A percentile compares a stretch with the other conserved stretches of the same genome.
Conservation (phyloP, 1,140 invertebrate species). For the Sitobion miscanthi region DNA sequence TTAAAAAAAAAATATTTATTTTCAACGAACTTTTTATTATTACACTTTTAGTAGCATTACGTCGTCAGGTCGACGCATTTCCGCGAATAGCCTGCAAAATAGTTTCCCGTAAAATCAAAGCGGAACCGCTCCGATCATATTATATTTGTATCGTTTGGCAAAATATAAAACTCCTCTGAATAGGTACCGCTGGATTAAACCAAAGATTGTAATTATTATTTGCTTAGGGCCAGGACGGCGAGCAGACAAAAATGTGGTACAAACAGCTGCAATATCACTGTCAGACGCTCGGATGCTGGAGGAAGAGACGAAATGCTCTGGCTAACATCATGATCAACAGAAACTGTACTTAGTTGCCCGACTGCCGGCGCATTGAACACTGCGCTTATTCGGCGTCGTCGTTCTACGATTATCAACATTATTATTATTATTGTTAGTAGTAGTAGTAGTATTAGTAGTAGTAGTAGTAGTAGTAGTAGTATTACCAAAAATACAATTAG, state of each 20-base stretch:
- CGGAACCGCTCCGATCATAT: neutral
- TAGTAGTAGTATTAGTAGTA: neutral
- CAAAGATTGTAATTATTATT: neutral
- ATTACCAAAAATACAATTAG: constrained; percentile 36
- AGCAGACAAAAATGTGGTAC: constrained; percentile 86
- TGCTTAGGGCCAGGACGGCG: constrained; percentile 84
- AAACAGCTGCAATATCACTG: constrained; percentile 87
- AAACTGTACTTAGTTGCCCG: constrained; percentile 60
- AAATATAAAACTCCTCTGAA: neutral
- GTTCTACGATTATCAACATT: neutral
- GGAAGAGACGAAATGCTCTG: constrained; percentile 86
- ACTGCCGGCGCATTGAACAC: too few relatives aligned
- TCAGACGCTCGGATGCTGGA: constrained; percentile 88
- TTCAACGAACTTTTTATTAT: too few relatives aligned
- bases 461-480: neutral
- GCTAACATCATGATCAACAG: constrained; percentile 96
- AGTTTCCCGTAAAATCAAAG: neutral
- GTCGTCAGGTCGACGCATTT: too few relatives aligned
- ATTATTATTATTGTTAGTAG: neutral
- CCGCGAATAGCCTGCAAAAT: neutral
- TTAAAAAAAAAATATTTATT: too few relatives aligned
- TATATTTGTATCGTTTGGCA: neutral
- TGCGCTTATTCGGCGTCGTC: too few relatives aligned
- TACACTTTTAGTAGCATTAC: too few relatives aligned
- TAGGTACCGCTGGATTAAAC: neutral